Evolutionary conservation across 2,113 vertebrate genomes (phyloP).

Genomic region (Perca schrenkii): DNA sequence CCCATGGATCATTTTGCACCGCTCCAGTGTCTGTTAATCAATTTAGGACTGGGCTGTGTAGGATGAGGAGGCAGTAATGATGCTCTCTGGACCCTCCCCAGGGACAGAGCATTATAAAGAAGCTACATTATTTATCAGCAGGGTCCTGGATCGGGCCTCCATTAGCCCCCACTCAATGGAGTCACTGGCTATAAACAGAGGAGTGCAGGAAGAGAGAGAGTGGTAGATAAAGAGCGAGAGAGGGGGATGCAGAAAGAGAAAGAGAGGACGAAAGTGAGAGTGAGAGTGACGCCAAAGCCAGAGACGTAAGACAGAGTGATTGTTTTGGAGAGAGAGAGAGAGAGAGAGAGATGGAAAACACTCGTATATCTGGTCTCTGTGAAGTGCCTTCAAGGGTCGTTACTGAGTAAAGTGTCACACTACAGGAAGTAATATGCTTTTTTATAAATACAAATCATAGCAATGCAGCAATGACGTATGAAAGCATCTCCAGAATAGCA

Average conservation of each 20-base stretch:
- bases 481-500: background rate
- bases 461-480: background rate
- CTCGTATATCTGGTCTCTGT: slow-evolving; percentile 44
- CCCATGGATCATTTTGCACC: slow-evolving; percentile 98
- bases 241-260: slow-evolving; percentile 45
- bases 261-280: slow-evolving; percentile 50
- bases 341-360: slow-evolving; percentile 33
- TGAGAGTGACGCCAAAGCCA: slow-evolving; percentile 57
- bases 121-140: slow-evolving; percentile 99
- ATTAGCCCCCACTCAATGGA: slow-evolving; percentile 94
- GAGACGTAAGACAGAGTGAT: slow-evolving; percentile 50
- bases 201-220: slow-evolving; percentile 74
- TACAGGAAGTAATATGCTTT: slow-evolving; percentile 35
- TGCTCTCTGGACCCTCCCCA: slow-evolving; percentile 93
- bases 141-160: slow-evolving; percentile 92
- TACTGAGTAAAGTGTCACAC: slow-evolving; percentile 45
- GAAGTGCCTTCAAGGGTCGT: slow-evolving; percentile 56
- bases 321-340: slow-evolving; percentile 44
- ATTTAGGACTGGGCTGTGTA: slow-evolving; percentile 94
- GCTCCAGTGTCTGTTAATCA: slow-evolving; percentile 98
- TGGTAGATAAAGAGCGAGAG: slow-evolving; percentile 62
- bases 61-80: slow-evolving; percentile 99
- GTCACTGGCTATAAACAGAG: slow-evolving; percentile 83
- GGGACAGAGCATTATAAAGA: slow-evolving; percentile 95
- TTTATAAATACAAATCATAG: slow-evolving; percentile 41